Conservation (phyloP, 2,888 invertebrate species). For the Ectemnius continuus region DNA sequence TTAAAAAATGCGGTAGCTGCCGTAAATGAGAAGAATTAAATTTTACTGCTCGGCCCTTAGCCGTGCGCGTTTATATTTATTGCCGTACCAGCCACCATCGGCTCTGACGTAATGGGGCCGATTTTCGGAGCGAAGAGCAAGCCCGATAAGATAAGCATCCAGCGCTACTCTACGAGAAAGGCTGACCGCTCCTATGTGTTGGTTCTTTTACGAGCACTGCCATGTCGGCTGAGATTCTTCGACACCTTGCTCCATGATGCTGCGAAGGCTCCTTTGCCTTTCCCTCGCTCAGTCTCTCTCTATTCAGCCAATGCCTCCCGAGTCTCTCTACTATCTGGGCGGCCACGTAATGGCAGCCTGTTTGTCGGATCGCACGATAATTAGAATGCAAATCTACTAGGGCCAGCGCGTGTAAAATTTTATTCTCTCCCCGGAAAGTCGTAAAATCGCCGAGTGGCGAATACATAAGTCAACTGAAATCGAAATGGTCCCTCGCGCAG, state of each 20-base stretch:
- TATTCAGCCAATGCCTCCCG: background rate
- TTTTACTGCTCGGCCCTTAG: constrained; percentile 46
- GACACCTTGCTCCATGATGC: constrained; percentile 46
- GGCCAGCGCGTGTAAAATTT: constrained; percentile 23
- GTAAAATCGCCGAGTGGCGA: constrained; percentile 20
- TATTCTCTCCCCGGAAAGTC: constrained; percentile 4
- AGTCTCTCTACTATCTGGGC: background rate
- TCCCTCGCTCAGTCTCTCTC: background rate
- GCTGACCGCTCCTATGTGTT: constrained; percentile 8
- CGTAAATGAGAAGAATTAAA: constrained; percentile 56
- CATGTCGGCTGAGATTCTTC: constrained; percentile 33
- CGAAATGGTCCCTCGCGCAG: constrained; percentile 19
- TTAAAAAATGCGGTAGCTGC: constrained; percentile 59
- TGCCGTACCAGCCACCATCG: constrained; percentile 33
- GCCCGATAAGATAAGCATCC: constrained; percentile 57
- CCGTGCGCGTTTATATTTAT: constrained; percentile 45
- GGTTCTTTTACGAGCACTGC: constrained; percentile 36
- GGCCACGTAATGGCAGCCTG: constrained; percentile 35
- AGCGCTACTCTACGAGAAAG: background rate
- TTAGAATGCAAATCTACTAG: constrained; percentile 65
- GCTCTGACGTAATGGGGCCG: constrained; percentile 47
- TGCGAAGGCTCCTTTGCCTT: background rate
- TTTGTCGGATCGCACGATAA: constrained; percentile 56
- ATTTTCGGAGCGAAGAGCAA: constrained; percentile 51
- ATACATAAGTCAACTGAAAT: constrained; percentile 20